Conservation (phyloP, 2,113 vertebrate genomes). For the Bujurquina vittata region DNA sequence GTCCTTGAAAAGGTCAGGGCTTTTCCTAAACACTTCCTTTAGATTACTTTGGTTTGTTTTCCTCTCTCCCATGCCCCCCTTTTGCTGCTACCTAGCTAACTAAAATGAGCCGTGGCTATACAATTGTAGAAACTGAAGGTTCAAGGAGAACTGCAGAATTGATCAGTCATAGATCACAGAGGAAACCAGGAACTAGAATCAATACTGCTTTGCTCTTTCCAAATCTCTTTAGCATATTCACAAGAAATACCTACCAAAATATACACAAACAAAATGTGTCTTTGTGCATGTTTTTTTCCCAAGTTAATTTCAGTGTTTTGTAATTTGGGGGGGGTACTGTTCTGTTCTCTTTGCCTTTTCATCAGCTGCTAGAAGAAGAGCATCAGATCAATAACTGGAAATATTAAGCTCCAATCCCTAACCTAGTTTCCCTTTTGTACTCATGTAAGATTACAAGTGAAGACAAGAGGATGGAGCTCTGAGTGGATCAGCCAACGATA, state of each 20-base stretch:
- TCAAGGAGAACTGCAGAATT: neutral
- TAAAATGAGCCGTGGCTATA: neutral
- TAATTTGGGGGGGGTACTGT: neutral
- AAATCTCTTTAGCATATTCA: neutral
- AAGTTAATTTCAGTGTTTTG: neutral
- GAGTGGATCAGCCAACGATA: slow-evolving; percentile 59
- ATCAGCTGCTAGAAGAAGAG: slow-evolving; percentile 2
- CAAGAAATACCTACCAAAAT: neutral
- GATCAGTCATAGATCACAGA: neutral
- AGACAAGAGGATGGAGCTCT: slow-evolving; percentile 15
- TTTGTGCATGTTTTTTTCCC: neutral
- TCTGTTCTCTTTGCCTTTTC: neutral
- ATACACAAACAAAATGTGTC: neutral
- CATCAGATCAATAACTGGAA: slow-evolving; percentile 28
- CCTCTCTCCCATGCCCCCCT: neutral
- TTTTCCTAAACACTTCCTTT: neutral
- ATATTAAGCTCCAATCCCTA: slow-evolving; percentile 1
- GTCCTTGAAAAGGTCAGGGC: neutral
- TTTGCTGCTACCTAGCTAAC: neutral
- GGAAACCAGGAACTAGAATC: neutral
- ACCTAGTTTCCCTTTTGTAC: slow-evolving; percentile 12
- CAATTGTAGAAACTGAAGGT: neutral
- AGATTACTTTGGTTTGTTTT: neutral
- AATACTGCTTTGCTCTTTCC: neutral
- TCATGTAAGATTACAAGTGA: slow-evolving; percentile 23